These are phyloP conservation scores for Zaprionus ornatus DNA, from an alignment of 1,140 invertebrate genomes.

Conservation along the genomic window DNA sequence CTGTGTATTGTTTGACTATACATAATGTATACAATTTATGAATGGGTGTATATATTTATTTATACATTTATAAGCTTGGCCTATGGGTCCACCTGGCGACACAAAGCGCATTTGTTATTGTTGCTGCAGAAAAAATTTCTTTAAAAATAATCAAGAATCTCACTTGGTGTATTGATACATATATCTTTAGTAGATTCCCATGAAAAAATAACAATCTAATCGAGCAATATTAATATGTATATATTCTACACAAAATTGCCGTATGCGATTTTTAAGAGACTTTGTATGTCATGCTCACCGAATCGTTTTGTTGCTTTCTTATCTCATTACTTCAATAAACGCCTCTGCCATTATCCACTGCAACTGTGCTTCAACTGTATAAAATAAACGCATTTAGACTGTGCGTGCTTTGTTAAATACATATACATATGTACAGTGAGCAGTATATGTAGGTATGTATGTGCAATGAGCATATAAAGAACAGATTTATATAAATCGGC, in stretches of 20 bases:
- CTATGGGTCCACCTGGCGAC: not conserved
- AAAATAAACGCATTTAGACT: not conserved
- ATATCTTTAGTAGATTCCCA: slow-evolving; percentile 34
- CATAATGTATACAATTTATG: not conserved
- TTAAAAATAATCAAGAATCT: not conserved
- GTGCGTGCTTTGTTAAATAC: not conserved
- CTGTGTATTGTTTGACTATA: not conserved
- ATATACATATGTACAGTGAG: not conserved
- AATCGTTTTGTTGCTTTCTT: slow-evolving; percentile 49
- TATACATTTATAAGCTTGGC: not conserved
- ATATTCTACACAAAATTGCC: slow-evolving; percentile 37
- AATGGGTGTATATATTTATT: not conserved
- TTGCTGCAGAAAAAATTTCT: not conserved
- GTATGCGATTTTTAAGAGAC: slow-evolving; percentile 56
- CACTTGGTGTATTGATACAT: slow-evolving; percentile 10
- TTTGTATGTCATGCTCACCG: slow-evolving; percentile 33
- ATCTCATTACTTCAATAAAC: slow-evolving; percentile 69
- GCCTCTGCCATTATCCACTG: slow-evolving; percentile 23
- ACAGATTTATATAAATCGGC: no score
- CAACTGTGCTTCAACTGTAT: not conserved
- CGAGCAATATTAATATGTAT: slow-evolving; percentile 33
- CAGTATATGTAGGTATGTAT: not conserved
- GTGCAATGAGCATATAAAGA: no score
- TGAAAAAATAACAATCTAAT: slow-evolving; percentile 57
- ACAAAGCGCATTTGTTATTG: not conserved